These are phyloP conservation scores for Agrotis segetum DNA, from an alignment of 2,888 invertebrate genomes.

Conservation along the genomic window DNA sequence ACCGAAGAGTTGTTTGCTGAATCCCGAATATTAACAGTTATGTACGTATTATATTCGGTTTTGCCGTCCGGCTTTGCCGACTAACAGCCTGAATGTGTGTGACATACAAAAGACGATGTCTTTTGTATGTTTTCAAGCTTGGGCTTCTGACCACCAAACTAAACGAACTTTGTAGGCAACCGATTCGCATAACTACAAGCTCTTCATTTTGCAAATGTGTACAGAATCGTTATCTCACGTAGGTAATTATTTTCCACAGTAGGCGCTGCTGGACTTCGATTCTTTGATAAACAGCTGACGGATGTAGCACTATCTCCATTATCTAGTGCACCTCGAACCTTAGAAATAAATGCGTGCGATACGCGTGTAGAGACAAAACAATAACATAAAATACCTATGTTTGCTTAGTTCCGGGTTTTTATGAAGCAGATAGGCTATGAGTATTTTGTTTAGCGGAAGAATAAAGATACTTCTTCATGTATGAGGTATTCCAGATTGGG, in stretches of 20 bases:
- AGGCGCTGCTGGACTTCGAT: slow-evolving; percentile 25
- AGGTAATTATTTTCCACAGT: slow-evolving; percentile 27
- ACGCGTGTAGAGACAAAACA: slow-evolving; percentile 17
- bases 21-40: too few species aligned
- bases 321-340: slow-evolving; percentile 48
- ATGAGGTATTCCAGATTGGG: too few species aligned
- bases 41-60: too few species aligned
- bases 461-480: too few species aligned
- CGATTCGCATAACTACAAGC: not conserved
- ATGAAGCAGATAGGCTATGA: too few species aligned
- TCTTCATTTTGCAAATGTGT: not conserved
- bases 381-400: not conserved
- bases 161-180: too few species aligned
- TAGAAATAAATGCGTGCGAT: slow-evolving; percentile 22
- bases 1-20: too few species aligned
- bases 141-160: not conserved
- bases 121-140: not conserved
- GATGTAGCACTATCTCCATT: slow-evolving; percentile 46
- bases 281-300: slow-evolving; percentile 50
- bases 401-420: not conserved
- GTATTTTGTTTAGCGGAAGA: too few species aligned
- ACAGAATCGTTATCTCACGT: slow-evolving; percentile 11
- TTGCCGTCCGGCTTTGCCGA: too few species aligned
- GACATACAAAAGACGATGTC: not conserved
- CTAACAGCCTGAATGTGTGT: too few species aligned